A percentile compares a stretch with the other conserved stretches of the same genome.
Evolutionary conservation across 1,140 invertebrate species (phyloP).

Genomic region (Diachasma alloeum): DNA sequence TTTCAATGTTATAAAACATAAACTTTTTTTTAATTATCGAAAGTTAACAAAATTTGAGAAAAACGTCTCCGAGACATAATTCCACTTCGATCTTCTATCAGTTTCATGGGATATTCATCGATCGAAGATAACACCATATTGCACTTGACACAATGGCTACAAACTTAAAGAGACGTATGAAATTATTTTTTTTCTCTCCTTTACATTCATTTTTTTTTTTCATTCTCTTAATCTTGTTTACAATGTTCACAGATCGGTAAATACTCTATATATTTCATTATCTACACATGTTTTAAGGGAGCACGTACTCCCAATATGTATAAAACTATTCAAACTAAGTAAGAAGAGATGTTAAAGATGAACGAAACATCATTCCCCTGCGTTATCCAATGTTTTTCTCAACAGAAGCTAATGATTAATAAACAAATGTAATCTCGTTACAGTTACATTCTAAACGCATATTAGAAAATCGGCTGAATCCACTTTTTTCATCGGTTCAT

Average conservation of each 20-base stretch:
- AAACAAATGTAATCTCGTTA: slow-evolving; percentile 8
- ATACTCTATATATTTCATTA: slow-evolving; percentile 16
- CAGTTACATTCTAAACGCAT: slow-evolving; percentile 1
- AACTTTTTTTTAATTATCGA: not conserved
- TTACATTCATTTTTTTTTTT: not conserved
- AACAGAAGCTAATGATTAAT: not conserved
- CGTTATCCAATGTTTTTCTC: not conserved
- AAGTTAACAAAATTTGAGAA: slow-evolving; percentile 6
- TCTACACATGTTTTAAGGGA: slow-evolving; percentile 13
- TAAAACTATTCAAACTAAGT: slow-evolving; percentile 31
- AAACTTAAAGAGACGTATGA: slow-evolving; percentile 1
- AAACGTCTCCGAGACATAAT: not conserved
- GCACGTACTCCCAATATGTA: slow-evolving; percentile 20
- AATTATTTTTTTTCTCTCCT: not conserved
- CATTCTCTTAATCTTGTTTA: slow-evolving; percentile 15
- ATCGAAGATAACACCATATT: slow-evolving; percentile 40
- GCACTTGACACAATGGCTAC: slow-evolving; percentile 41
- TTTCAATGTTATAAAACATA: not conserved
- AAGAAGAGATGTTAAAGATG: not conserved
- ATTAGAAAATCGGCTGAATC: slow-evolving; percentile 31
- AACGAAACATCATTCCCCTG: not conserved
- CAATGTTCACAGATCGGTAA: slow-evolving; percentile 14
- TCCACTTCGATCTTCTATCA: not conserved
- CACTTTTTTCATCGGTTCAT: not conserved
- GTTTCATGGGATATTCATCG: not conserved